These are phyloP conservation scores for Betta splendens DNA, from an alignment of 2,797 vertebrate genomes.

Conservation along the genomic window DNA sequence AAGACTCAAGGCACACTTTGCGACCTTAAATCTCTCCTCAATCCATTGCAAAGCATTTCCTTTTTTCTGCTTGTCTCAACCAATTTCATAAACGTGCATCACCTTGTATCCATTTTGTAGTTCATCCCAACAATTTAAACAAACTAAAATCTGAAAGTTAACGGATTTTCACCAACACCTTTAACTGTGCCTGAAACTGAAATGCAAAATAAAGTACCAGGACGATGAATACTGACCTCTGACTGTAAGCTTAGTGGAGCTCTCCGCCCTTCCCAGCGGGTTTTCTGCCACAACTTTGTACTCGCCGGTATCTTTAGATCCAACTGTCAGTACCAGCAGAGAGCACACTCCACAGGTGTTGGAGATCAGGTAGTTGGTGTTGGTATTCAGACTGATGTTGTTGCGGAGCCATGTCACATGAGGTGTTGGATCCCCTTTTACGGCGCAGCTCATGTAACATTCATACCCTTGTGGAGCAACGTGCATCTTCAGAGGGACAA, in stretches of 20 bases:
- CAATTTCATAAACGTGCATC: too few relatives aligned
- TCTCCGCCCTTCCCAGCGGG: constrained; percentile 79
- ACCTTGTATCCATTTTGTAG: too few relatives aligned
- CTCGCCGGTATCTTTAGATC: constrained; percentile 83
- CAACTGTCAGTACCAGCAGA: constrained; percentile 85
- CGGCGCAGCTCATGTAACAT: constrained; percentile 92
- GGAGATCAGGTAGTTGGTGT: constrained; percentile 84
- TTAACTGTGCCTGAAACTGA: neutral
- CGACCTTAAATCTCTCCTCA: too few relatives aligned
- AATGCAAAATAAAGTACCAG: too few relatives aligned
- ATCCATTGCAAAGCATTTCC: too few relatives aligned
- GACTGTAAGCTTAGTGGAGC: constrained; percentile 85
- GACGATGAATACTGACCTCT: constrained; percentile 78
- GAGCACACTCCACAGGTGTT: constrained; percentile 93
- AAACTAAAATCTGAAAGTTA: too few relatives aligned
- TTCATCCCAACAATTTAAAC: too few relatives aligned
- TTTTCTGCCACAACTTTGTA: constrained; percentile 88
- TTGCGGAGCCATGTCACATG: constrained; percentile 90
- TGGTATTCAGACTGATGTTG: constrained; percentile 83
- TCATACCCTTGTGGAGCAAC: constrained; percentile 87
- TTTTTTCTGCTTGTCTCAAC: too few relatives aligned
- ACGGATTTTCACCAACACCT: neutral
- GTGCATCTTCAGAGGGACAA: constrained; percentile 87
- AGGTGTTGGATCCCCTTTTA: constrained; percentile 86
- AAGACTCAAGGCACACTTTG: too few relatives aligned